Base-by-base conservation (phyloP, 2,113 vertebrate species). In the Martes martes region DNA sequence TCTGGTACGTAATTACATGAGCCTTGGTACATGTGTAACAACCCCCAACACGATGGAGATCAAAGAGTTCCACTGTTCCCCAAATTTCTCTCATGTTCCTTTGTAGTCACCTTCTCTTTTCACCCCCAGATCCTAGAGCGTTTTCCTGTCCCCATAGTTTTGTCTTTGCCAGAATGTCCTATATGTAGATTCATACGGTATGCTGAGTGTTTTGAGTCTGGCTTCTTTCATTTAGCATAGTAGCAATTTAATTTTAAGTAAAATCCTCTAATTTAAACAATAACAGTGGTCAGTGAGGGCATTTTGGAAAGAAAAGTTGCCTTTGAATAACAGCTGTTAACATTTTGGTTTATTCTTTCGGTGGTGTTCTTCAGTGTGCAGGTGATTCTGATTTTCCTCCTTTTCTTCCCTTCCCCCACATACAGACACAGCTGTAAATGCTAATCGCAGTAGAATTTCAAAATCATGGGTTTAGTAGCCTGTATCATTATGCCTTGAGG, bases 221-320 rank as follows among this genome's bases (percentile, higher is more conserved):
- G 18, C 6, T 95, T 79, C n/a, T 88, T 97, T 69, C 13, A 21
- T 85, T 81, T 95, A 86, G 31, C 26, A 13, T 91, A 96, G 31
- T 31, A 92, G 16, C 9, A 89, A 18, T 79, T 78, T 67, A 52
- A 73, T 96, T 95, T 95, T 91, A 79, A 89, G 21, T 67, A 78
- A 47, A 24, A 8, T 86, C 73, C 81, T 50, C 19, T 28, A n/a
- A 33, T 89, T 91, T 86, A 83, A 78, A 91, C 69, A 55, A n/a
- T 86, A 89, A 57, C 57, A 91, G 8, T n/a, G 76, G 33, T 92
- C 26, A 94, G 1, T 93, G 50, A 96, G 15, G 59, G 21, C 52
- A 89, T 95, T 85, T 95, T 95, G 79, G 26, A 95, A 97, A 69
- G 73, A 83, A 85, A 61, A 71, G 82, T 81, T 93, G n/a, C 57